phyloP scores from a whole-genome alignment of 1,140 invertebrate genomes.

The Sesamia nonagrioides region DNA sequence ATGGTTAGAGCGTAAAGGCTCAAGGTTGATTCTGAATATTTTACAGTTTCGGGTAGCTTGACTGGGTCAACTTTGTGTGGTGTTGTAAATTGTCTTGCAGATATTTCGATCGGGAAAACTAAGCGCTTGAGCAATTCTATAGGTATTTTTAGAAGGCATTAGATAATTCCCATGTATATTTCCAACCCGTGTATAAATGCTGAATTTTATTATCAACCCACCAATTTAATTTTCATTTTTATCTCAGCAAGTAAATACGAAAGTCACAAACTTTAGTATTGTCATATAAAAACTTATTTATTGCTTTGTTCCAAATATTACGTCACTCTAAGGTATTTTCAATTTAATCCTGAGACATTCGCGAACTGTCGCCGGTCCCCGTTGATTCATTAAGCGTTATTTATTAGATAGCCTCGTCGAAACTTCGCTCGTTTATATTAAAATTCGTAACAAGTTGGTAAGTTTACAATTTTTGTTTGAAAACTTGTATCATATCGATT shows the following conservation, averaged over 20 bases:
- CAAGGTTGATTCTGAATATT: too few species aligned
- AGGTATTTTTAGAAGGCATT: too few species aligned
- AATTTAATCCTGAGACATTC: conserved; percentile 39
- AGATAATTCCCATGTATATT: too few species aligned
- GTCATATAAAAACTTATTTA: conserved; percentile 11
- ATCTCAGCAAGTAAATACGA: not conserved
- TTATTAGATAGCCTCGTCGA: conserved; percentile 51
- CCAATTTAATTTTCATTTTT: not conserved
- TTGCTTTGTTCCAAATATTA: not conserved
- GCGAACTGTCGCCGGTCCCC: conserved; percentile 37
- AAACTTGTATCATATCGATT: conserved; percentile 38
- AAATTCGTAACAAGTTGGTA: conserved; percentile 56
- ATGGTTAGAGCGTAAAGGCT: too few species aligned
- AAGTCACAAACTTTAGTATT: not conserved
- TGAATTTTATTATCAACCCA: too few species aligned
- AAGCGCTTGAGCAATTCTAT: too few species aligned
- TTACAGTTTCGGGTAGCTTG: too few species aligned
- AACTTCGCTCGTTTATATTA: conserved; percentile 65
- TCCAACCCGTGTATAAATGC: too few species aligned
- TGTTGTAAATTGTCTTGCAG: too few species aligned
- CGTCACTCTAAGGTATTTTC: conserved; percentile 43
- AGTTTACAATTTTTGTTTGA: conserved; percentile 44
- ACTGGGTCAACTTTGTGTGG: too few species aligned
- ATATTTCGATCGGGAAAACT: too few species aligned
- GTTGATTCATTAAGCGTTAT: conserved; percentile 52